phyloP scores from a whole-genome alignment of 2,888 invertebrate genomes.

The Ischnura elegans region DNA sequence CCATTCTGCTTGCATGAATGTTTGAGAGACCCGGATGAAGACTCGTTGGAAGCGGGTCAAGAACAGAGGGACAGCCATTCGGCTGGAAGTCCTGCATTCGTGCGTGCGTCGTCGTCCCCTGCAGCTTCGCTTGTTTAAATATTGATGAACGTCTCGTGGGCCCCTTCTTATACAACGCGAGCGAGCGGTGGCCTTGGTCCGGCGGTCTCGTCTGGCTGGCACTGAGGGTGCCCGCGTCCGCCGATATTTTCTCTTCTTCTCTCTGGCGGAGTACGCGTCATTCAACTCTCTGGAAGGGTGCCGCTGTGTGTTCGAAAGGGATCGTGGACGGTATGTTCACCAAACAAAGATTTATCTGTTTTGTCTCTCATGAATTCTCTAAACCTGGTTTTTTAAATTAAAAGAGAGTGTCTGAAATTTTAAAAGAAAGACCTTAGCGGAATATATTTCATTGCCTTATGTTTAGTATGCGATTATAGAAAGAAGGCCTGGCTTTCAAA shows the following conservation, averaged over 20 bases:
- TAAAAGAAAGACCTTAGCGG: too few species aligned
- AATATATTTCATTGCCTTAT: too few species aligned
- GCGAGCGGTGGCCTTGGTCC: background rate
- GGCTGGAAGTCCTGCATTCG: background rate
- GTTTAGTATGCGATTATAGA: too few species aligned
- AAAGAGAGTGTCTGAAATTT: too few species aligned
- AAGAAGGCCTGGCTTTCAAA: too few species aligned
- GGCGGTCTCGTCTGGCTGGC: background rate
- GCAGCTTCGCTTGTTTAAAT: background rate
- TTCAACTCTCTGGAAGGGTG: background rate
- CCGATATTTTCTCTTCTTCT: background rate
- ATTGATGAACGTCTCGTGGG: slow-evolving; percentile 11
- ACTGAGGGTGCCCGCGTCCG: background rate
- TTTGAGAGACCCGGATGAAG: background rate
- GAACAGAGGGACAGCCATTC: background rate
- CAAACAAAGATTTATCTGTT: background rate
- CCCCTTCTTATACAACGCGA: background rate
- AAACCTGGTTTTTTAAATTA: too few species aligned
- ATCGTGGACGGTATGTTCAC: background rate
- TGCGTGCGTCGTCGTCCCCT: background rate
- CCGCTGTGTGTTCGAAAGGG: background rate
- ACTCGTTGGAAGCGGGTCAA: background rate
- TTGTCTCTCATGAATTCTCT: background rate
- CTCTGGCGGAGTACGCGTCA: background rate
- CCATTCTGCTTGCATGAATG: background rate